Evolutionary conservation across 2,797 vertebrate species (phyloP).

Genomic region (Cynopterus sphinx): DNA sequence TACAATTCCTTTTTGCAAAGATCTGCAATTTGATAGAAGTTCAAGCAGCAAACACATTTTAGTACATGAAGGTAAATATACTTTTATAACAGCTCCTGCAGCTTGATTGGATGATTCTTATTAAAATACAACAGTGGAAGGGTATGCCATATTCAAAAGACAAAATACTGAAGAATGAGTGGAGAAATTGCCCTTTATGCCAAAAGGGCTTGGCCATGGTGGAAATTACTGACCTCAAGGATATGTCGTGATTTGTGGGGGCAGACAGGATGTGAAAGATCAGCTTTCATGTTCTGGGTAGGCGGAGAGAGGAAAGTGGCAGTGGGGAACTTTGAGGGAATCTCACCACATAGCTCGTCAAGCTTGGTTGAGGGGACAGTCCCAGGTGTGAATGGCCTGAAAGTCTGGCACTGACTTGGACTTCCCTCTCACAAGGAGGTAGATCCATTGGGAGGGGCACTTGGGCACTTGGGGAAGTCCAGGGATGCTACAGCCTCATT

Average conservation of each 20-base stretch:
- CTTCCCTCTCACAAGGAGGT: neutral
- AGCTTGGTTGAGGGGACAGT: neutral
- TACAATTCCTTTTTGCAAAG: slow-evolving; percentile 14
- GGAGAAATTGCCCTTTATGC: neutral
- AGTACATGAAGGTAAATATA: neutral
- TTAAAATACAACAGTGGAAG: neutral
- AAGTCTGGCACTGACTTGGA: neutral
- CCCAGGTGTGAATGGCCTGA: neutral
- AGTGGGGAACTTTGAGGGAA: neutral
- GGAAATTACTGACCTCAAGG: neutral
- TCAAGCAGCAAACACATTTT: neutral
- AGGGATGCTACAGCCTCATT: neutral
- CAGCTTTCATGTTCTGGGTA: neutral
- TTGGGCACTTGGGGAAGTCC: neutral
- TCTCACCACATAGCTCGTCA: neutral
- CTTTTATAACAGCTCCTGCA: neutral
- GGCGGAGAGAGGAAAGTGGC: neutral
- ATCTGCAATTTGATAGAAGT: neutral
- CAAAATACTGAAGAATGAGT: neutral
- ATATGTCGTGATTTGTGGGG: neutral
- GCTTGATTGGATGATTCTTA: neutral
- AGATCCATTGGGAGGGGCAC: neutral
- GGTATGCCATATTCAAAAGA: neutral
- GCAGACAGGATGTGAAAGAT: neutral
- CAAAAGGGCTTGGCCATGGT: neutral